These are phyloP conservation scores for Alcis repandata DNA, from an alignment of 2,888 invertebrate genomes.

Conservation along the genomic window DNA sequence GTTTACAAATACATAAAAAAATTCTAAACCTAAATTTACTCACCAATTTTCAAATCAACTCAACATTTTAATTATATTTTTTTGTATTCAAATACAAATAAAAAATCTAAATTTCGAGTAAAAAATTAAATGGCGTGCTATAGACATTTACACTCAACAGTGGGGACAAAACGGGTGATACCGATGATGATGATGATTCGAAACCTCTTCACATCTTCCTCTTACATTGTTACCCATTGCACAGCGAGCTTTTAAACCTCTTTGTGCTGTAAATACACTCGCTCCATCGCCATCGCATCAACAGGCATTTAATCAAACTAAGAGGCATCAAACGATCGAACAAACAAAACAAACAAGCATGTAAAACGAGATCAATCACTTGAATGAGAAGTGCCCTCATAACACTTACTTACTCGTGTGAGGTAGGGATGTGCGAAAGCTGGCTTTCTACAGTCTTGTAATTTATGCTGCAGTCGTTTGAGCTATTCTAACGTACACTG, in stretches of 20 bases:
- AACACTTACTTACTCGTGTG: slow-evolving; percentile 53
- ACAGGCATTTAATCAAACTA: slow-evolving; percentile 67
- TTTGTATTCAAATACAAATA: too few relatives aligned
- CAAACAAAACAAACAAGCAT: slow-evolving; percentile 56
- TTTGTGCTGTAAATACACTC: slow-evolving; percentile 30
- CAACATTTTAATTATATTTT: too few relatives aligned
- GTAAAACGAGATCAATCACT: slow-evolving; percentile 65
- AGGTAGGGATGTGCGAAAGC: slow-evolving; percentile 32
- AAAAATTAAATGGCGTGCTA: too few relatives aligned
- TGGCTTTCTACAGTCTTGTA: slow-evolving; percentile 9
- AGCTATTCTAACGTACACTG: too few relatives aligned
- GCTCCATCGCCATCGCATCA: slow-evolving; percentile 36
- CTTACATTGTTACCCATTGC: slow-evolving; percentile 1
- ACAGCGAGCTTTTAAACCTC: slow-evolving; percentile 28
- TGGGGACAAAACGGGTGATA: too few relatives aligned
- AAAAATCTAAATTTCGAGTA: too few relatives aligned
- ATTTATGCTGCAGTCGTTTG: not conserved
- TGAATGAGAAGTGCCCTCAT: slow-evolving; percentile 56
- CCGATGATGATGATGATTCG: too few relatives aligned
- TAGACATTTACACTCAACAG: too few relatives aligned
- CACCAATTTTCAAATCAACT: too few relatives aligned
- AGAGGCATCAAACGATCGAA: slow-evolving; percentile 54
- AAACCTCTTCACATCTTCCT: slow-evolving; percentile 1
- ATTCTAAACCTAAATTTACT: too few relatives aligned
- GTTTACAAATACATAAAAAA: too few relatives aligned